phyloP scores from a whole-genome alignment of 2,113 vertebrate genomes.

The Odocoileus hemionus region DNA sequence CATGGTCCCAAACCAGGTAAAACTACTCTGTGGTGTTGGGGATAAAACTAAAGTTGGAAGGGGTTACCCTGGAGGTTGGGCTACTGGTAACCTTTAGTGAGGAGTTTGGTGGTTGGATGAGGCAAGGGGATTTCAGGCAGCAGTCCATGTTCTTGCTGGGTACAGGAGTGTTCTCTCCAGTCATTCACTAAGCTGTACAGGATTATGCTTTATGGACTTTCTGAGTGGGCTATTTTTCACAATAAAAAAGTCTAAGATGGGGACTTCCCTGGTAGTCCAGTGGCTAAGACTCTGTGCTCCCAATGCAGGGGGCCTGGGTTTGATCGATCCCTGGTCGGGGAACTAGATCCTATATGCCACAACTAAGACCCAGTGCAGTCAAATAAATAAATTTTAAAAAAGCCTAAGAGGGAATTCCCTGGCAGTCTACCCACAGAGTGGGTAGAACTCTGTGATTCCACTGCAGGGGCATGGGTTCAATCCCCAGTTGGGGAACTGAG shows the following conservation, averaged over 20 bases:
- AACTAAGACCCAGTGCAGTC: neutral
- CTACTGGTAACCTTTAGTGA: neutral
- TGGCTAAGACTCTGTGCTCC: neutral
- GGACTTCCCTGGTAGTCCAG: neutral
- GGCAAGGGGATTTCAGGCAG: neutral
- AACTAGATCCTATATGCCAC: neutral
- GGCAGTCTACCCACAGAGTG: neutral
- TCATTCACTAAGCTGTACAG: neutral
- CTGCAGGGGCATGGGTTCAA: neutral
- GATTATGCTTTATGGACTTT: neutral
- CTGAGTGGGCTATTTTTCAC: neutral
- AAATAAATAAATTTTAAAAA: neutral
- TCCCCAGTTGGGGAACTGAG: neutral
- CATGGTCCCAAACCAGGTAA: neutral
- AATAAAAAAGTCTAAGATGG: neutral
- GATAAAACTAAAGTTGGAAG: neutral
- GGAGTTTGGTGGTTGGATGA: neutral
- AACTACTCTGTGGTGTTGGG: neutral
- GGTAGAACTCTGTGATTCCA: neutral
- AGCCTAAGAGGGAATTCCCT: neutral
- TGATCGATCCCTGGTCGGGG: neutral
- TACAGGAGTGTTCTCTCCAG: accelerated
- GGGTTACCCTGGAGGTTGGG: neutral
- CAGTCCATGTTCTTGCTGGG: neutral
- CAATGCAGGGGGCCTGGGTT: neutral